These are phyloP conservation scores for Microctonus aethiopoides DNA, from an alignment of 2,888 invertebrate species.

Conservation along the genomic window DNA sequence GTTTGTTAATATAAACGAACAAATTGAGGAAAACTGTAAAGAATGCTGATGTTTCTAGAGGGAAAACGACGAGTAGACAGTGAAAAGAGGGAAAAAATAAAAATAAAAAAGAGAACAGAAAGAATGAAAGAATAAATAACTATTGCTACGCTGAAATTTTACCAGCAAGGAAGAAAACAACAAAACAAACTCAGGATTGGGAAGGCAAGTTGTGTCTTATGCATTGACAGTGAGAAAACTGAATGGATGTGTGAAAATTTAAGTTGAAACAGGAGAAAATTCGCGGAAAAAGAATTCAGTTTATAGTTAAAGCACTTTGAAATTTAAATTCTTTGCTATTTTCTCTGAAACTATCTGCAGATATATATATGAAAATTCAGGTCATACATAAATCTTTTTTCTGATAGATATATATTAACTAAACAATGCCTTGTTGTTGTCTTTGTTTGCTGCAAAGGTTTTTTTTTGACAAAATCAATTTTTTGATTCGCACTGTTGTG, in stretches of 20 bases:
- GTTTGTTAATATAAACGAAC: neutral
- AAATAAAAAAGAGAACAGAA: too few relatives aligned
- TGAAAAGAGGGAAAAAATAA: neutral
- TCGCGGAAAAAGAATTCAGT: neutral
- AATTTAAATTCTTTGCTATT: conserved; percentile 3
- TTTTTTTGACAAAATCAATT: neutral
- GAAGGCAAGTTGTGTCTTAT: conserved; percentile 4
- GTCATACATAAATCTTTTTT: neutral
- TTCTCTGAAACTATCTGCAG: neutral
- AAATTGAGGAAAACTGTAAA: neutral
- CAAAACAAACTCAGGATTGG: neutral
- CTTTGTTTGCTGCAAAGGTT: too few relatives aligned
- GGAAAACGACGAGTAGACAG: neutral
- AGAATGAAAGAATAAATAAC: neutral
- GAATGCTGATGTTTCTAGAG: neutral
- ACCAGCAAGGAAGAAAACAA: neutral
- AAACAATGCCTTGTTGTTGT: neutral
- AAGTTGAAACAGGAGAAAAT: neutral
- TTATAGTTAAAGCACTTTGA: neutral
- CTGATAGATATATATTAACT: neutral
- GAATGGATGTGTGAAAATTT: neutral
- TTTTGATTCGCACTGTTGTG: neutral
- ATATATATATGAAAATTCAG: neutral
- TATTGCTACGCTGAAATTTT: neutral
- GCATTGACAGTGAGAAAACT: neutral